Conservation (phyloP, 2,888 invertebrate genomes). For the Arctia plantaginis region DNA sequence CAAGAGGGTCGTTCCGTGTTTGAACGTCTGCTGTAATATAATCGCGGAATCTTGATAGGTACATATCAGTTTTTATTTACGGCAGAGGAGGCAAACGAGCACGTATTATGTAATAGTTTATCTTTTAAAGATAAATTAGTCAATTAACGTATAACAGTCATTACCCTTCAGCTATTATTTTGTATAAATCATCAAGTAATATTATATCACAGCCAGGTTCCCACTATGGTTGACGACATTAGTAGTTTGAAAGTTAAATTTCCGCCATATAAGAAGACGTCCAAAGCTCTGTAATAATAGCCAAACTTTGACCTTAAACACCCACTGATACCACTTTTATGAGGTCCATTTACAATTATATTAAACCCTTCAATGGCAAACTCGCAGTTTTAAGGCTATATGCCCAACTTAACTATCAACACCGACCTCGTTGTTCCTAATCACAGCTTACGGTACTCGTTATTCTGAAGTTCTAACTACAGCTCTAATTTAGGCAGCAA, state of each 20-base stretch:
- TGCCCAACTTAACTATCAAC: no score
- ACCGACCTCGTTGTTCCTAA: slow-evolving; percentile 4
- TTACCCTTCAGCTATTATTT: neutral
- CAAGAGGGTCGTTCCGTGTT: neutral
- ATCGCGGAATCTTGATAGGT: no score
- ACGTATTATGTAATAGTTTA: neutral
- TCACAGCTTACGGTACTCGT: neutral
- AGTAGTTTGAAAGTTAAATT: neutral
- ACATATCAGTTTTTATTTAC: no score
- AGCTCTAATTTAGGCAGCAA: neutral
- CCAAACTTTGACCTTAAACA: slow-evolving; percentile 31
- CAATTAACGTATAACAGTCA: neutral
- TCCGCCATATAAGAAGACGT: neutral
- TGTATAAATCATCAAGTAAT: neutral
- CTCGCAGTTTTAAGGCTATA: neutral
- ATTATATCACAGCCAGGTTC: neutral
- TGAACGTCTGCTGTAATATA: neutral
- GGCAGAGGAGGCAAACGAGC: no score
- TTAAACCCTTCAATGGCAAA: slow-evolving; percentile 10
- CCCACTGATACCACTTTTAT: slow-evolving; percentile 10
- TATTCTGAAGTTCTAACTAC: slow-evolving; percentile 1
- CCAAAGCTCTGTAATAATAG: neutral
- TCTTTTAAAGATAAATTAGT: neutral
- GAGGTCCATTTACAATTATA: slow-evolving; percentile 15
- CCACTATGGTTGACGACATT: neutral